phyloP scores from a whole-genome alignment of 2,113 vertebrate species.

The Sialia sialis region DNA sequence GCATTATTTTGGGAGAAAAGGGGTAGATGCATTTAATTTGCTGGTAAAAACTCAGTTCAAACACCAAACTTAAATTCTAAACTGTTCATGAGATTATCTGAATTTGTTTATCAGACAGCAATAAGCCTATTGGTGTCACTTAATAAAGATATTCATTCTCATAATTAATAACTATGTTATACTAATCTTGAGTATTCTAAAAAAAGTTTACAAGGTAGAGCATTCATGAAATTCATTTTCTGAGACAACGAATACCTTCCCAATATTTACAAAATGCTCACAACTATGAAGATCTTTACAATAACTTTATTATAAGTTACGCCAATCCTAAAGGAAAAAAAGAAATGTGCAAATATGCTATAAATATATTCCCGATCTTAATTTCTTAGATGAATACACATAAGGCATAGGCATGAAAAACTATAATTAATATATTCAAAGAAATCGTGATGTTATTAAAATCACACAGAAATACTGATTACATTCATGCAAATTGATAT shows the following conservation, averaged over 20 bases:
- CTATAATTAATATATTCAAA: background rate
- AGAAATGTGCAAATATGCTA: background rate
- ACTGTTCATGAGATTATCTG: background rate
- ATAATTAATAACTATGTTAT: background rate
- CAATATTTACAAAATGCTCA: background rate
- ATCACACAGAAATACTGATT: background rate
- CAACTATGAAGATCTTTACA: background rate
- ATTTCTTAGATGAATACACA: background rate
- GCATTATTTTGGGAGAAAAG: background rate
- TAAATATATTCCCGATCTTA: background rate
- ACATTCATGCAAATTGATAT: background rate
- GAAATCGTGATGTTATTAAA: background rate
- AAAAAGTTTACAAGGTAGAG: background rate
- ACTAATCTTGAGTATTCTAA: background rate
- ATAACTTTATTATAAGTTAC: background rate
- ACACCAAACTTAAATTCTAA: background rate
- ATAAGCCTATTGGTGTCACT: background rate
- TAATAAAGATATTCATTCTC: background rate
- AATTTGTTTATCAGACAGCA: background rate
- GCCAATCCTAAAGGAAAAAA: background rate
- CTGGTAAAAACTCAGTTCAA: background rate
- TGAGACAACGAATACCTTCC: background rate
- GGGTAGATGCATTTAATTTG: background rate
- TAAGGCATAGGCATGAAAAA: background rate
- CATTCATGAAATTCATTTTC: background rate